phyloP scores from a whole-genome alignment of 2,797 vertebrate species.

The Kryptolebias ocellatus region DNA sequence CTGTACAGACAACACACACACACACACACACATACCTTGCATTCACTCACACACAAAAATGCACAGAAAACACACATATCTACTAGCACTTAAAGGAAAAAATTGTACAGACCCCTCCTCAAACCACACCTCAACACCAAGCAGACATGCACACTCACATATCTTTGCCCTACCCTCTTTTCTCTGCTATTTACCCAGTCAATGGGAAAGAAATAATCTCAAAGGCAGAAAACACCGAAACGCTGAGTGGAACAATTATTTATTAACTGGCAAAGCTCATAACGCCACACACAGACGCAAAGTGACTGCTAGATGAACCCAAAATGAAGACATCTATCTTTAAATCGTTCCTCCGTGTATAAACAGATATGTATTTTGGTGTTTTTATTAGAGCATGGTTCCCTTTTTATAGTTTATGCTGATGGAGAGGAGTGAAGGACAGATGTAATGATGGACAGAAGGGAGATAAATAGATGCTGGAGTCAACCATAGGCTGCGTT shows the following conservation, averaged over 20 bases:
- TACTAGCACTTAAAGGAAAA: slow-evolving; percentile 64
- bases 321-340: slow-evolving; percentile 61
- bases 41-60: slow-evolving; percentile 54
- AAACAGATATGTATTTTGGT: slow-evolving; percentile 51
- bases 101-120: slow-evolving; percentile 50
- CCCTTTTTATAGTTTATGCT: slow-evolving; percentile 12
- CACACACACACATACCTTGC: slow-evolving; percentile 41
- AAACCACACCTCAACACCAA: slow-evolving; percentile 64
- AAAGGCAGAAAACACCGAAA: slow-evolving; percentile 44
- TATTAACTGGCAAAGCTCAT: slow-evolving; percentile 55
- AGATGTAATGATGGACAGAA: slow-evolving; percentile 9
- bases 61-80: slow-evolving; percentile 49
- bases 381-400: slow-evolving; percentile 57
- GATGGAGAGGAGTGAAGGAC: slow-evolving; percentile 38
- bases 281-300: slow-evolving; percentile 31
- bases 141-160: slow-evolving; percentile 45
- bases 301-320: slow-evolving; percentile 62
- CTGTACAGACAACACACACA: slow-evolving; percentile 78
- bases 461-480: slow-evolving; percentile 26
- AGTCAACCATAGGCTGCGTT: slow-evolving; percentile 55
- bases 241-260: slow-evolving; percentile 58
- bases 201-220: slow-evolving; percentile 51
- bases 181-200: slow-evolving; percentile 53
- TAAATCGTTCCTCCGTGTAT: slow-evolving; percentile 63
- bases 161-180: slow-evolving; percentile 56